These are phyloP conservation scores for Parochlus steinenii DNA, from an alignment of 2,888 invertebrate genomes.

Conservation along the genomic window DNA sequence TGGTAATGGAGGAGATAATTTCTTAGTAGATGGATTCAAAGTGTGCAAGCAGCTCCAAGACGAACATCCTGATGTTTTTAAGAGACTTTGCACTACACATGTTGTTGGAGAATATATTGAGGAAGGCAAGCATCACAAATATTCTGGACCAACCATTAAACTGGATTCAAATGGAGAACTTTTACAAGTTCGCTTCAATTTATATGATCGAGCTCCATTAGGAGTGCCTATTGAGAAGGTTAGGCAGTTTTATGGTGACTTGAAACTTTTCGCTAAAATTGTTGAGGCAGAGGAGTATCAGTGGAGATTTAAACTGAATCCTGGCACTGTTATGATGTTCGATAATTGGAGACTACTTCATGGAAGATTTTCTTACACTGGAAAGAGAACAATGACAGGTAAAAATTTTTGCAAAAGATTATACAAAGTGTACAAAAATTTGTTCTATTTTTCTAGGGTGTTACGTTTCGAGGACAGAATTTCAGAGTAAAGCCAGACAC, in stretches of 20 bases:
- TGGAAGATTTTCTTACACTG: constrained; percentile 51
- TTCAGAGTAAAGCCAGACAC: too few species aligned
- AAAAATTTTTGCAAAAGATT: too few species aligned
- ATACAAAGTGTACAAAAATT: too few species aligned
- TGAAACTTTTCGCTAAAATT: constrained; percentile 35
- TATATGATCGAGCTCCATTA: constrained; percentile 53
- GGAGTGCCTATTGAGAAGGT: constrained; percentile 35
- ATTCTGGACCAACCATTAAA: constrained; percentile 40
- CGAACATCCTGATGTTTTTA: constrained; percentile 37
- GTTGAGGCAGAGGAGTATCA: constrained; percentile 34
- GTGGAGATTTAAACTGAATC: constrained; percentile 42
- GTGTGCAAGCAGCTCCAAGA: constrained; percentile 40
- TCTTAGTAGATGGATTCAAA: constrained; percentile 57
- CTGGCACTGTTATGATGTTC: constrained; percentile 53
- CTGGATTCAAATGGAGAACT: constrained; percentile 38
- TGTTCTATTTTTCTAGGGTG: too few species aligned
- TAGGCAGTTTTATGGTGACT: constrained; percentile 41
- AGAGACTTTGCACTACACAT: constrained; percentile 37
- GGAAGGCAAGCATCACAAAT: constrained; percentile 38
- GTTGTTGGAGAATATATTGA: constrained; percentile 50
- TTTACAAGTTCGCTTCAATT: constrained; percentile 53
- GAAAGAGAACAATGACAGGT: constrained; percentile 48
- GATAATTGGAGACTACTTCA: constrained; percentile 69
- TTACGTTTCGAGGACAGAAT: constrained; percentile 56
- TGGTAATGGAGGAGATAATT: constrained; percentile 52